A percentile compares a stretch with the other conserved stretches of the same genome.
Evolutionary conservation across 2,113 vertebrate species (phyloP).

Genomic region (Protobothrops mucrosquamatus): DNA sequence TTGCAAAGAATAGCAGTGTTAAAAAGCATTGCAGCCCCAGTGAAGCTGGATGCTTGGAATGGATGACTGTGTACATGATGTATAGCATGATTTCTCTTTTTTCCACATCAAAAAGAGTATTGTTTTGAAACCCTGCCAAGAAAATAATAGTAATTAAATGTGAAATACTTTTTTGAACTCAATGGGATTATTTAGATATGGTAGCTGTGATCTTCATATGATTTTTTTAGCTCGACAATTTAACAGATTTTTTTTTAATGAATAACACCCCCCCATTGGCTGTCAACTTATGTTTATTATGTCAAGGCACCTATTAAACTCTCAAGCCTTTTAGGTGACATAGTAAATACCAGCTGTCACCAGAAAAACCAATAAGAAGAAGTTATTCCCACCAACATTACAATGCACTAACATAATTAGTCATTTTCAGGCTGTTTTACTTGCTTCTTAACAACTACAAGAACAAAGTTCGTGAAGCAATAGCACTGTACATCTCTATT

Average conservation of each 20-base stretch:
- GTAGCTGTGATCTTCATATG: neutral
- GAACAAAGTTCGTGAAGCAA: neutral
- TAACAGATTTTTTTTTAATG: neutral
- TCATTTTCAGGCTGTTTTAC: neutral
- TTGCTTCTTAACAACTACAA: neutral
- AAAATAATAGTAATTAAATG: conserved; percentile 11
- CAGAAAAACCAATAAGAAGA: conserved; percentile 5
- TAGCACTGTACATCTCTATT: neutral
- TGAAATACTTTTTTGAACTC: neutral
- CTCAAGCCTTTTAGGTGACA: conserved; percentile 11
- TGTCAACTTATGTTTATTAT: conserved; percentile 13
- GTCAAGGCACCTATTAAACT: conserved; percentile 8
- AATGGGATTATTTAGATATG: neutral
- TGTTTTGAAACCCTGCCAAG: neutral
- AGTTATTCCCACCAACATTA: neutral
- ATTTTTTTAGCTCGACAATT: neutral
- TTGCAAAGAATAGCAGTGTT: neutral
- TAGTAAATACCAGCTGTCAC: conserved; percentile 9
- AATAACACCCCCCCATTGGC: neutral
- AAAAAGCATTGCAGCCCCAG: neutral
- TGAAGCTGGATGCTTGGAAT: conserved; percentile 11
- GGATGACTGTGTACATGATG: neutral
- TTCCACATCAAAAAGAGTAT: neutral
- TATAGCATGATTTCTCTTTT: neutral
- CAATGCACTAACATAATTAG: neutral